Conservation (phyloP, 37 sponge, comb jelly and placozoan species). For the Halisarca cf. caerulea region DNA sequence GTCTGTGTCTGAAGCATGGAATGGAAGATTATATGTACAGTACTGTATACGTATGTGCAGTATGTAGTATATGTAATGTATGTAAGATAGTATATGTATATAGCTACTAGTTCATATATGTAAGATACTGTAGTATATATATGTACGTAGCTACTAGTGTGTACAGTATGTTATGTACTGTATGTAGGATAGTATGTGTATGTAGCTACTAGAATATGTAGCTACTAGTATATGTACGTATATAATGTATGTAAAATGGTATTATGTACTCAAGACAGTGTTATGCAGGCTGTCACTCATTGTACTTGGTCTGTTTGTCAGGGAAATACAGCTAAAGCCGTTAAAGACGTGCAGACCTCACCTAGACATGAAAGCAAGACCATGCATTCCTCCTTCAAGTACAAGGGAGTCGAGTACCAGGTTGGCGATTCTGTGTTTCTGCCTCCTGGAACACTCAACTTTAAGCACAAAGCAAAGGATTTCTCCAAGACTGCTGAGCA, state of each 20-base stretch:
- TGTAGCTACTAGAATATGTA: no score
- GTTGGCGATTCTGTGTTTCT: conserved; percentile 77
- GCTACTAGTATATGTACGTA: no score
- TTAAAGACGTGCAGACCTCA: not conserved
- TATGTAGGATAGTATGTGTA: no score
- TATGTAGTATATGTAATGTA: no score
- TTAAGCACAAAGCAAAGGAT: conserved; percentile 42
- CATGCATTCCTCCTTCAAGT: conserved; percentile 26
- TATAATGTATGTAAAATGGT: no score
- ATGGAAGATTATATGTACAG: not conserved
- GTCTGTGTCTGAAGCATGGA: no score
- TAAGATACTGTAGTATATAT: no score
- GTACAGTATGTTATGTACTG: no score
- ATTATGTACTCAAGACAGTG: not conserved
- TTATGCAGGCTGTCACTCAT: not conserved
- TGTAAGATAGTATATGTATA: no score
- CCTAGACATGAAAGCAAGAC: not conserved
- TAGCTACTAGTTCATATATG: no score
- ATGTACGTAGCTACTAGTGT: no score
- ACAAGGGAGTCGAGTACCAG: conserved; percentile 25
- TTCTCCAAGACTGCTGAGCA: not conserved
- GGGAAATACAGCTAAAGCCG: not conserved
- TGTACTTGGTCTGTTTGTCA: not conserved
- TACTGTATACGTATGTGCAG: not conserved
- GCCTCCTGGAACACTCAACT: conserved; percentile 52